Base-by-base conservation (phyloP, 2,113 vertebrate genomes). In the Talpa occidentalis region DNA sequence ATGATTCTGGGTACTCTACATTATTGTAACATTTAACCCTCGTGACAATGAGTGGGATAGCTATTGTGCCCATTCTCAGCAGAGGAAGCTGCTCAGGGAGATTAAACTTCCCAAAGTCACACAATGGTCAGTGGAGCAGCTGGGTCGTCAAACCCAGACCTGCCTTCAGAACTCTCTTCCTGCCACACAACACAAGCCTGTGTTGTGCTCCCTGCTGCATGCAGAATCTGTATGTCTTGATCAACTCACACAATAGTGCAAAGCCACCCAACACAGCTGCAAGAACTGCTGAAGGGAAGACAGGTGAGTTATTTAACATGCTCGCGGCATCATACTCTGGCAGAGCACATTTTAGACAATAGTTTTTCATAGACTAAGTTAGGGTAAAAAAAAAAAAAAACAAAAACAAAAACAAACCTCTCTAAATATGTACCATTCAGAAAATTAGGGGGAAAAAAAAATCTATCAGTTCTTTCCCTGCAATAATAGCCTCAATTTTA, bases 61-160 rank as follows among this genome's bases (percentile, higher is more conserved):
- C 37, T 64, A 44, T 14, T 17, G 14, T 28, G 40, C 66, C 77
- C 32, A 37, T 56, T 62, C 66, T 83, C 32, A 66, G 37, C 11
- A 92, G 16, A 89, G 59, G 30, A 95, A 94, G 74, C 9, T 21
- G 69, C 32, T 56, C 42, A 40, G 37, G 59, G 19, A 93, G n/a
- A 77, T 26, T 88, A 69, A 93, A 81, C 14, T 62, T 73, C 26
- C 62, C 67, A 19, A 82, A 92, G 49, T 35, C 7, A 44, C 17
- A 40, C 44, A 64, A 49, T 49, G 66, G 15, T 26, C 56, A 76
- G 32, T 15, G 10, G 22, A 88, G 35, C 3, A 21, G 47, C 35
- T 42, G 60, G 28, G 11, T 37, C 37, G 49, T 64, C 52, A 80
- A 86, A 67, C 24, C 49, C 47, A 76, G 24, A 47, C 21, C 32